A percentile compares a stretch with the other conserved stretches of the same genome.
phyloP scores from a whole-genome alignment of 2,113 vertebrate species.

The Cacatua alba region DNA sequence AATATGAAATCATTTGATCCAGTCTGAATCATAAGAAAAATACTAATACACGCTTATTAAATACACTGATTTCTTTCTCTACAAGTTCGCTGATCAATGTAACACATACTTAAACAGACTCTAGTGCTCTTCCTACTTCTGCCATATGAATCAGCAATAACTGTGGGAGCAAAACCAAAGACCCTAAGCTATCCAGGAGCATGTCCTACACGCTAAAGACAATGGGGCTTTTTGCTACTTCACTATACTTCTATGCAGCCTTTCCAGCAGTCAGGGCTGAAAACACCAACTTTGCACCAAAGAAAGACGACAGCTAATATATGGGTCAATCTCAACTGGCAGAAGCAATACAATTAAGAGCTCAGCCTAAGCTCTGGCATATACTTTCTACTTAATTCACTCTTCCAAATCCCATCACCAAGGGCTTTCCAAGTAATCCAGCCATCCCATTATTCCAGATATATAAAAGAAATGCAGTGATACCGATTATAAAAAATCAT shows the following conservation, averaged over 20 bases:
- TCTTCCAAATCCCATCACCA: not conserved
- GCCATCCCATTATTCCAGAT: not conserved
- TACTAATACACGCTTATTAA: not conserved
- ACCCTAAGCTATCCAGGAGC: not conserved
- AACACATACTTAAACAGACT: not conserved
- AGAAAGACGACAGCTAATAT: not conserved
- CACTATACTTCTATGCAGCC: not conserved
- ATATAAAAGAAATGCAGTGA: not conserved
- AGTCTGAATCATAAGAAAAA: not conserved
- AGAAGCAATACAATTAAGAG: constrained; percentile 38
- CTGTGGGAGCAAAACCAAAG: not conserved
- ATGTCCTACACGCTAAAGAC: not conserved
- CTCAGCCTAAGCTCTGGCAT: constrained; percentile 20
- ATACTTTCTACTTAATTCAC: constrained; percentile 53
- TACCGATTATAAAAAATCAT: not conserved
- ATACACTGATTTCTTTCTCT: not conserved
- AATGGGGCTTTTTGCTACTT: not conserved
- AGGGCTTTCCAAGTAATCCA: not conserved
- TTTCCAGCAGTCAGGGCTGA: not conserved
- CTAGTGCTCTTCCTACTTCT: not conserved
- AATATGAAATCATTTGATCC: not conserved
- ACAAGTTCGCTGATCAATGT: not conserved
- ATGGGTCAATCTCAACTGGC: not conserved
- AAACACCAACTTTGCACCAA: not conserved
- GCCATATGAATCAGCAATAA: not conserved